Conservation (phyloP, 2,888 invertebrate genomes). For the Epirrhoe tristata region DNA sequence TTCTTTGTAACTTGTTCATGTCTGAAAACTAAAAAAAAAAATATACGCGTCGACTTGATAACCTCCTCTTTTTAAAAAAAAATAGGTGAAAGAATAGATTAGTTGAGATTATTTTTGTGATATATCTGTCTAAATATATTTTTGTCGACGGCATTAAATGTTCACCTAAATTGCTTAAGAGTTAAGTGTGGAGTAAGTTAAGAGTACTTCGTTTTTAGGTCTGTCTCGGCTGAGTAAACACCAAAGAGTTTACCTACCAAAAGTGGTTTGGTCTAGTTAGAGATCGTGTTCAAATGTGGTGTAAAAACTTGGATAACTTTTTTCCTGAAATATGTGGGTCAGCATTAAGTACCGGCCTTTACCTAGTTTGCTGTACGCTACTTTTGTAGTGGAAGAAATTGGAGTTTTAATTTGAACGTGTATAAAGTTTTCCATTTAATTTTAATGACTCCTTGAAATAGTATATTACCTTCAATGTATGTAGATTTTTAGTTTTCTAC, state of each 20-base stretch:
- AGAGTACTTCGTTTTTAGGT: background rate
- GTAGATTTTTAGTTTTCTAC: background rate
- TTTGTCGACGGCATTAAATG: background rate
- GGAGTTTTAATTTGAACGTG: constrained; percentile 6
- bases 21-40: too few species aligned
- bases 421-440: background rate
- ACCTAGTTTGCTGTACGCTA: background rate
- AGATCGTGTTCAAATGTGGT: background rate
- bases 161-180: background rate
- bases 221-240: constrained; percentile 15
- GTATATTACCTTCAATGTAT: background rate
- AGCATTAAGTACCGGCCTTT: constrained; percentile 4
- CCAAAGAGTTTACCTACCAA: constrained; percentile 10
- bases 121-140: too few species aligned
- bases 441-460: background rate
- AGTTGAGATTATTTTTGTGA: too few species aligned
- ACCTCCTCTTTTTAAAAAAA: too few species aligned
- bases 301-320: constrained; percentile 11
- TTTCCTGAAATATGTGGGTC: constrained; percentile 15
- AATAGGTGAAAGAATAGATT: too few species aligned
- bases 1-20: too few species aligned
- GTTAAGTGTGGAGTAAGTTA: too few species aligned
- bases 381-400: constrained; percentile 2
- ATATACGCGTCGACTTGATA: too few species aligned
- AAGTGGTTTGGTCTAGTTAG: constrained; percentile 29